These are phyloP conservation scores for Zhengitettix transpicula DNA, from an alignment of 2,888 invertebrate genomes.

Conservation along the genomic window DNA sequence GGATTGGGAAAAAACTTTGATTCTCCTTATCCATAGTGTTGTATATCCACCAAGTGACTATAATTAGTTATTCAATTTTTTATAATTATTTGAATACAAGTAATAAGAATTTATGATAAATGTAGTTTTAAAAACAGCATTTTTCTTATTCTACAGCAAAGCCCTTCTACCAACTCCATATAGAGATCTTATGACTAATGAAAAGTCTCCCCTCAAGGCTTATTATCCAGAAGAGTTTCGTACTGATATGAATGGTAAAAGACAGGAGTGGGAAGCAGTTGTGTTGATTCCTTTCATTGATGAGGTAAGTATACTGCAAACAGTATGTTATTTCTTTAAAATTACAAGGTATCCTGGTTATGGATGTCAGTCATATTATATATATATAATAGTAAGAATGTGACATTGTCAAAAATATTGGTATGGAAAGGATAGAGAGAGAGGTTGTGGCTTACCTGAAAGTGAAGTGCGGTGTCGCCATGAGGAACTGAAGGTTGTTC, in stretches of 20 bases:
- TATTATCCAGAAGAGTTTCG: slow-evolving; percentile 85
- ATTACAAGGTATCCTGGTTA: no score
- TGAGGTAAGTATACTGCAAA: slow-evolving; percentile 47
- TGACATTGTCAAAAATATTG: no score
- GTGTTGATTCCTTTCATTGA: slow-evolving; percentile 88
- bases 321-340: background rate
- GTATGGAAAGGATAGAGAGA: no score
- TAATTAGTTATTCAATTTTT: no score
- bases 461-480: no score
- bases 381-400: no score
- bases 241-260: slow-evolving; percentile 91
- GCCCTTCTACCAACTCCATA: slow-evolving; percentile 59
- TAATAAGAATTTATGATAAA: background rate
- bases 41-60: no score
- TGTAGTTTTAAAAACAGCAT: background rate
- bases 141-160: slow-evolving; percentile 30
- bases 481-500: no score
- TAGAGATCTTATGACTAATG: slow-evolving; percentile 61
- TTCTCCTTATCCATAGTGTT: no score
- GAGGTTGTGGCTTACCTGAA: no score
- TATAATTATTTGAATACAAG: background rate
- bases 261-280: slow-evolving; percentile 92
- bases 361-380: no score
- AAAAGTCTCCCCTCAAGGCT: slow-evolving; percentile 63
- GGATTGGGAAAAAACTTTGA: no score